These are phyloP conservation scores for Pangasius krempfi DNA, from an alignment of 2,797 vertebrate genomes.

Conservation along the genomic window DNA sequence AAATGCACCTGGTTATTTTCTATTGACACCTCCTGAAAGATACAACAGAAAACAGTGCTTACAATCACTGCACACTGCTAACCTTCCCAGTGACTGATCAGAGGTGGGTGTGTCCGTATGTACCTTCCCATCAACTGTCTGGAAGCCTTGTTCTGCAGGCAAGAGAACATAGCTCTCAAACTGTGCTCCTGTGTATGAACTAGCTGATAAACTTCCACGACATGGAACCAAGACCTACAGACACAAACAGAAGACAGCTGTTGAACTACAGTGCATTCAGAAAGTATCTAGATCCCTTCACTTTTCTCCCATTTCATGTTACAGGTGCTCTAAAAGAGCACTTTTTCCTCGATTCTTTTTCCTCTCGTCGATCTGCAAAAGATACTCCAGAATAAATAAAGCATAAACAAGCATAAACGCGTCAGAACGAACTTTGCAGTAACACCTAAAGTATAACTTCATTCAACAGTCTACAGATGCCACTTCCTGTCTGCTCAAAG, in stretches of 20 bases:
- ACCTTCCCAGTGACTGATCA: background rate
- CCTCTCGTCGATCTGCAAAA: background rate
- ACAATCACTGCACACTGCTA: background rate
- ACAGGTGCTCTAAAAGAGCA: background rate
- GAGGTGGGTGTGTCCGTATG: background rate
- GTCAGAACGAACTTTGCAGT: background rate
- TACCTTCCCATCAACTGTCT: conserved; percentile 90
- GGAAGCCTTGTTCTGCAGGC: conserved; percentile 80
- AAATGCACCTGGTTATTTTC: conserved; percentile 86
- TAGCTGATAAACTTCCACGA: conserved; percentile 81
- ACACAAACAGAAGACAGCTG: background rate
- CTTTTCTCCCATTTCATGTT: background rate
- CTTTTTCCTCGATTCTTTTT: background rate
- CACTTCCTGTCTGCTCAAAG: background rate
- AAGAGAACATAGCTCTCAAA: conserved; percentile 91
- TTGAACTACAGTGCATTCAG: background rate
- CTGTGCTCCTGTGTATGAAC: conserved; percentile 73
- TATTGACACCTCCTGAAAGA: conserved; percentile 83
- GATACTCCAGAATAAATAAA: background rate
- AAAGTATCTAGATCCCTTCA: background rate
- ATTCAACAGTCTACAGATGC: background rate
- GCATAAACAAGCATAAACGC: background rate
- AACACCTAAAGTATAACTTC: background rate
- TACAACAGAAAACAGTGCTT: background rate
- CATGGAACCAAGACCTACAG: conserved; percentile 90